Evolutionary conservation across 2,888 invertebrate genomes (phyloP).

Genomic region (Cepaea hortensis): DNA sequence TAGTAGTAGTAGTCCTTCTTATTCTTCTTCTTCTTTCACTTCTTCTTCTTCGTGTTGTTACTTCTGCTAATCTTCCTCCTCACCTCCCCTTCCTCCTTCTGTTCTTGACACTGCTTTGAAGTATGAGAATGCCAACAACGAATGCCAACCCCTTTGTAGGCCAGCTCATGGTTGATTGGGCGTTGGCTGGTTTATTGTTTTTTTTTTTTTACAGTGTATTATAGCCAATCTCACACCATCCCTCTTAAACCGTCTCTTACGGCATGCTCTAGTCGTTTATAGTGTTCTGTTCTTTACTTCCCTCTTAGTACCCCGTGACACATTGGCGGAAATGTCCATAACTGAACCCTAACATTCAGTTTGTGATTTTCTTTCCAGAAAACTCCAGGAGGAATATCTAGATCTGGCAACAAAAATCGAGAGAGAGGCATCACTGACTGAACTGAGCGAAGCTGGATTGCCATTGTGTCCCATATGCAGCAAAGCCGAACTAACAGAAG

Average conservation of each 20-base stretch:
- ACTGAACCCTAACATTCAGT: not conserved
- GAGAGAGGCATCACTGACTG: slow-evolving; percentile 58
- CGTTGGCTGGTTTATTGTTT: not conserved
- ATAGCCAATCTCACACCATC: not conserved
- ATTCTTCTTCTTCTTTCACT: too few species aligned
- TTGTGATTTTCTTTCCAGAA: slow-evolving; percentile 56
- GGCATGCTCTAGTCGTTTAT: not conserved
- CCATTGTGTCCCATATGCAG: slow-evolving; percentile 69
- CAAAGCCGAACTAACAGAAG: slow-evolving; percentile 54
- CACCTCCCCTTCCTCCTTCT: too few species aligned
- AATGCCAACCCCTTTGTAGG: too few species aligned
- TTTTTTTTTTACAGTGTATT: not conserved
- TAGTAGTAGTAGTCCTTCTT: slow-evolving; percentile 28
- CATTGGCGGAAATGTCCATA: not conserved
- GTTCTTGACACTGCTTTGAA: too few species aligned
- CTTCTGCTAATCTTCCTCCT: too few species aligned
- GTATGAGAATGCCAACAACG: too few species aligned
- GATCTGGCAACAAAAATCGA: slow-evolving; percentile 63
- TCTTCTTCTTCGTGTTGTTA: too few species aligned
- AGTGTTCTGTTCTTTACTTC: not conserved
- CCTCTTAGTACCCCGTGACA: not conserved
- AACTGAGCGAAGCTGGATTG: slow-evolving; percentile 58
- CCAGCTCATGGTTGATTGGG: too few species aligned
- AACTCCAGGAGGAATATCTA: slow-evolving; percentile 68
- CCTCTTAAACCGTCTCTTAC: not conserved